These are phyloP conservation scores for Patiria pectinifera DNA, from an alignment of 53 echinoderm and acorn worm species.

Conservation along the genomic window DNA sequence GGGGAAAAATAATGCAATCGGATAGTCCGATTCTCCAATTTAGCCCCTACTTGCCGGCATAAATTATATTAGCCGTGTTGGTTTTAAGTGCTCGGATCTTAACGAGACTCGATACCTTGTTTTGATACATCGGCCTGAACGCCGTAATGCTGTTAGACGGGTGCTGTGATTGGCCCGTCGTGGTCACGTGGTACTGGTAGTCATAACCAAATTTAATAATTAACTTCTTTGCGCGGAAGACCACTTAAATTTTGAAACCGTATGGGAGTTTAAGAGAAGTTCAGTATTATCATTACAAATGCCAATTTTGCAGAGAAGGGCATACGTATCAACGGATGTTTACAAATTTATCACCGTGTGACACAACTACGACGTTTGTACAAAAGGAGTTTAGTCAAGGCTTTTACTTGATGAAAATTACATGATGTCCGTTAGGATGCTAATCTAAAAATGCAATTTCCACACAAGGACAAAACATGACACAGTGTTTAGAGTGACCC, in stretches of 20 bases:
- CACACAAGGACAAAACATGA: too few species aligned
- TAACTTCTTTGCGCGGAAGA: constrained; percentile 22
- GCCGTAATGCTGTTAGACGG: constrained; percentile 21
- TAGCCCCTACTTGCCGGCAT: constrained; percentile 26
- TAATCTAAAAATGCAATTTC: too few species aligned
- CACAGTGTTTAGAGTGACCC: too few species aligned
- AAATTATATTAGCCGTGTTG: constrained; percentile 53
- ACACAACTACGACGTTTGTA: too few species aligned
- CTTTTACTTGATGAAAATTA: too few species aligned
- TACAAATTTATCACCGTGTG: neutral
- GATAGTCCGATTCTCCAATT: constrained; percentile 44
- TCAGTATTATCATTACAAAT: constrained; percentile 3
- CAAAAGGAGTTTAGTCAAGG: too few species aligned
- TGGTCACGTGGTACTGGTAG: constrained; percentile 39
- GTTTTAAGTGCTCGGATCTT: constrained; percentile 50
- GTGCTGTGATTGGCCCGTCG: constrained; percentile 23
- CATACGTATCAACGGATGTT: neutral
- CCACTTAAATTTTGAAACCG: constrained; percentile 1
- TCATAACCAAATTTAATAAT: constrained; percentile 39
- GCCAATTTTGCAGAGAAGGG: neutral
- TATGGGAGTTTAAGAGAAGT: neutral
- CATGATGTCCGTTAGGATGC: too few species aligned
- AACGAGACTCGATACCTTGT: constrained; percentile 43
- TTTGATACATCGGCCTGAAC: constrained; percentile 17
- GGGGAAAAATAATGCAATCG: constrained; percentile 21